Percentiles rank a stretch among this genome's conserved stretches.
Evolutionary conservation across 2,113 vertebrate genomes (phyloP).

Genomic region (Gymnobelideus leadbeateri): DNA sequence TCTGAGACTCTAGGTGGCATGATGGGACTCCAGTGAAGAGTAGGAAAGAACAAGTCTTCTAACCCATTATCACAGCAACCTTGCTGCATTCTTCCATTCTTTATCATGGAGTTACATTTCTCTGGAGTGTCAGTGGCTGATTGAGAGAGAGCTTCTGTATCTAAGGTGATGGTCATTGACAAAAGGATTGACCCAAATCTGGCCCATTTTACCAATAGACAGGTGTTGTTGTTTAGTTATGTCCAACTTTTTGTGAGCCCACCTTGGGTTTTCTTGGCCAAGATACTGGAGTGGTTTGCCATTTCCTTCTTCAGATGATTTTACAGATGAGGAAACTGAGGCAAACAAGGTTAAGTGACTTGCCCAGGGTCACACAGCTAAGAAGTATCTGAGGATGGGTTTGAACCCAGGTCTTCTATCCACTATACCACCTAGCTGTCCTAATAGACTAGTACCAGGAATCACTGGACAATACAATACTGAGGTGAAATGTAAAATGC

Average conservation of each 20-base stretch:
- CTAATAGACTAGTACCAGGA: neutral
- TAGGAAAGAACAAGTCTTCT: neutral
- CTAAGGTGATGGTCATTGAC: neutral
- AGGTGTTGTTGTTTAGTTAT: neutral
- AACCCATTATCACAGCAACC: neutral
- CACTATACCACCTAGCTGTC: neutral
- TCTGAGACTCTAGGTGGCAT: too few relatives aligned
- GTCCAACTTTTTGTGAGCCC: neutral
- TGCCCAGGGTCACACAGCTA: neutral
- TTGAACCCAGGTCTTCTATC: neutral
- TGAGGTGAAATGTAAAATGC: neutral
- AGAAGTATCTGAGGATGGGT: neutral
- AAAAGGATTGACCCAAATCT: neutral
- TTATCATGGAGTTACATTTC: neutral
- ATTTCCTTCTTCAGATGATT: neutral
- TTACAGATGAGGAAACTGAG: neutral
- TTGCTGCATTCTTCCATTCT: neutral
- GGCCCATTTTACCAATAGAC: neutral
- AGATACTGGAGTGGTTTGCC: neutral
- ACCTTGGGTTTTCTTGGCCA: neutral
- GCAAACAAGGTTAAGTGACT: neutral
- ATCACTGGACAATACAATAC: neutral
- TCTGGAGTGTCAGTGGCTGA: neutral
- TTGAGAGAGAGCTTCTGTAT: neutral
- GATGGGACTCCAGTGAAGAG: neutral